Conservation (phyloP, 35 echinoderm and acorn worm genomes). For the Eucidaris tribuloides region DNA sequence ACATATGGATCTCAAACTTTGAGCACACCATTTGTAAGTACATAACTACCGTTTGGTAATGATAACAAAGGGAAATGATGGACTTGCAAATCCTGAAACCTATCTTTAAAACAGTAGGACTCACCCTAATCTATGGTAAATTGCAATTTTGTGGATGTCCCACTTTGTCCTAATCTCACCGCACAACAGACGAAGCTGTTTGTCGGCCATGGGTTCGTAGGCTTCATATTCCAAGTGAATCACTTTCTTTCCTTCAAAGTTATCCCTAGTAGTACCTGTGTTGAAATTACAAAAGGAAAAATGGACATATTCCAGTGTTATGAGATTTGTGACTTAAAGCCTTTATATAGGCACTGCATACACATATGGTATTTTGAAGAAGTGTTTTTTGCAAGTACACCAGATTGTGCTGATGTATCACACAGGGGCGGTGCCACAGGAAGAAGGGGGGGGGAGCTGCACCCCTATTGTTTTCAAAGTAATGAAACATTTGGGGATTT, state of each 20-base stretch:
- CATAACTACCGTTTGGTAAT: too few relatives aligned
- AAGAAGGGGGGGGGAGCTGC: too few relatives aligned
- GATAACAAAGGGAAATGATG: too few relatives aligned
- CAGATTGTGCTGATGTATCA: too few relatives aligned
- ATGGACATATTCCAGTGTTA: background rate
- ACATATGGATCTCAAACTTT: too few relatives aligned
- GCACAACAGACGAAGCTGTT: slow-evolving; percentile 70
- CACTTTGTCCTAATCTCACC: slow-evolving; percentile 55
- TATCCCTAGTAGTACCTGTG: slow-evolving; percentile 84
- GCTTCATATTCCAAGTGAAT: slow-evolving; percentile 78
- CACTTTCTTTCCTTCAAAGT: slow-evolving; percentile 88
- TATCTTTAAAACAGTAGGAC: too few relatives aligned
- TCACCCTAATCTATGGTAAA: slow-evolving; percentile 89
- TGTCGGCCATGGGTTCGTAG: slow-evolving; percentile 80
- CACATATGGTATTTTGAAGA: background rate
- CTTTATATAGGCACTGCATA: background rate
- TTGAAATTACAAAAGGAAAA: background rate
- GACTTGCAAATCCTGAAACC: too few relatives aligned
- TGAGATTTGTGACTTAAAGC: background rate
- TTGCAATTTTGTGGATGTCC: slow-evolving; percentile 68
- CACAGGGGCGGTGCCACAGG: too few relatives aligned
- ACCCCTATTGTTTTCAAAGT: too few relatives aligned
- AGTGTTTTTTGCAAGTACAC: too few relatives aligned
- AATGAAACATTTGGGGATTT: too few relatives aligned
- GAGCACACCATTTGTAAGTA: too few relatives aligned